phyloP scores from a whole-genome alignment of 1,140 invertebrate genomes.

The Phthorimaea operculella region DNA sequence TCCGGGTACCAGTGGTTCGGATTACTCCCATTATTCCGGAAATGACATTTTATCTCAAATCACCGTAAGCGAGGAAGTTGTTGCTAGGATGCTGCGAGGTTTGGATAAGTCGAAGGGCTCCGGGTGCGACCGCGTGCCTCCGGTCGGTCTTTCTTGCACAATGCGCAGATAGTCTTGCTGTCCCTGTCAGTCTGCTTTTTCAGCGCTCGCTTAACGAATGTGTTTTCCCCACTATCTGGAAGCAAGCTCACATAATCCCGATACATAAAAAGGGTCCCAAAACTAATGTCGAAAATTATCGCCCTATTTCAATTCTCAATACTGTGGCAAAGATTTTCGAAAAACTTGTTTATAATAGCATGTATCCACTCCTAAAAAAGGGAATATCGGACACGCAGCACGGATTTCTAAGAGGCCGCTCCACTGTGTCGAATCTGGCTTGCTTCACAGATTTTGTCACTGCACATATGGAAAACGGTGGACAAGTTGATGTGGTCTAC shows the following conservation, averaged over 20 bases:
- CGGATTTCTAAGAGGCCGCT: constrained; percentile 7
- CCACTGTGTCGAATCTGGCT: constrained; percentile 20
- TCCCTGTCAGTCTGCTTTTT: constrained; percentile 5
- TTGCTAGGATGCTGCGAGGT: background rate
- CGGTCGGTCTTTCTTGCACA: background rate
- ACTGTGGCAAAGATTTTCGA: constrained; percentile 6
- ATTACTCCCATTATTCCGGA: too few species aligned
- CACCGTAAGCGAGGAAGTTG: background rate
- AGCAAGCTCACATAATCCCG: constrained; percentile 8
- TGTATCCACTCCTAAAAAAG: background rate
- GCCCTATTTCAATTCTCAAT: constrained; percentile 8
- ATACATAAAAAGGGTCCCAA: constrained; percentile 10
- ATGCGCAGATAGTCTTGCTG: constrained; percentile 1
- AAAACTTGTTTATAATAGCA: constrained; percentile 3
- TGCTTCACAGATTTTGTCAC: constrained; percentile 14
- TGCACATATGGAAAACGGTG: constrained; percentile 12
- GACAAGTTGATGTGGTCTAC: constrained; percentile 28
- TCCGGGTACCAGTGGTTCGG: background rate
- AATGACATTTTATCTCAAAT: background rate
- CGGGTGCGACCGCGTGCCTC: constrained; percentile 7
- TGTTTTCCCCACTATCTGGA: constrained; percentile 10
- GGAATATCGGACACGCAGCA: background rate
- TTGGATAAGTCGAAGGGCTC: constrained; percentile 9
- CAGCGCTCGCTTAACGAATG: background rate
- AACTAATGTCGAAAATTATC: constrained; percentile 7